Base-by-base conservation (phyloP, 2,888 invertebrate species). In the Drosophila paranaensis region DNA sequence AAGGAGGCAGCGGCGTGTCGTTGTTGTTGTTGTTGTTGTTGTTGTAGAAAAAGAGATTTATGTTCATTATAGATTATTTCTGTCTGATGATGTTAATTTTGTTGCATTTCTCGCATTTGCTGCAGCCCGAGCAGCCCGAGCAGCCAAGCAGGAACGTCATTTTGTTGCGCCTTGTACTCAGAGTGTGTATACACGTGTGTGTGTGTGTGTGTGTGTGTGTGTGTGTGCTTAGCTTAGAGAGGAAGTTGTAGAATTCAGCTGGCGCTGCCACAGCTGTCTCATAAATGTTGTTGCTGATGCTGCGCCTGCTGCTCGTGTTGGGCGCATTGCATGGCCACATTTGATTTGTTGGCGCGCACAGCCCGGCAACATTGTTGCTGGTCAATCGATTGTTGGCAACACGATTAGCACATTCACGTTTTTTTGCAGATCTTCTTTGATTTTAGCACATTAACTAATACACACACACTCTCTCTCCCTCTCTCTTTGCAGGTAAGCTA, bases 41-140 rank as follows among this genome's bases (percentile, higher is more conserved):
- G 58, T 40, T 61, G 65, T 48, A 66, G 48, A 77, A 77, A 85
- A 81, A 84, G 77, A 87, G 86, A 87, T 87, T 87, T 87, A 87
- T 87, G 87, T 88, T 89, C 89, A 87, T 87, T 87, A 87, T 89
- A 89, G 89, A 89, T 89, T 87, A 87, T 87, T 87, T 87, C 89
- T 87, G 87, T 87, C 87, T 89, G 87, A 87, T 87, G 87, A 87
- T 88, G 87, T 87, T 87, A 87, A 87, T 87, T 87, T 89, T 87
- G 89, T 82, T 84, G 87, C 89, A 89, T 87, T 87, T 87, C 89
- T 89, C 85, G 88, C 89, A 87, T 86, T 86, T 88, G 87, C 84
- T 68, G 74, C 69, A 57, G 60, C 27, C 60, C 50, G 14, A 46
- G 45, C 62, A 60, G 46, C 39, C 62, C 62, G 25, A 48, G 48